Percentiles rank a stretch among this genome's conserved stretches.
Conservation (phyloP, 2,113 vertebrate species). For the Tragelaphus imberbis region DNA sequence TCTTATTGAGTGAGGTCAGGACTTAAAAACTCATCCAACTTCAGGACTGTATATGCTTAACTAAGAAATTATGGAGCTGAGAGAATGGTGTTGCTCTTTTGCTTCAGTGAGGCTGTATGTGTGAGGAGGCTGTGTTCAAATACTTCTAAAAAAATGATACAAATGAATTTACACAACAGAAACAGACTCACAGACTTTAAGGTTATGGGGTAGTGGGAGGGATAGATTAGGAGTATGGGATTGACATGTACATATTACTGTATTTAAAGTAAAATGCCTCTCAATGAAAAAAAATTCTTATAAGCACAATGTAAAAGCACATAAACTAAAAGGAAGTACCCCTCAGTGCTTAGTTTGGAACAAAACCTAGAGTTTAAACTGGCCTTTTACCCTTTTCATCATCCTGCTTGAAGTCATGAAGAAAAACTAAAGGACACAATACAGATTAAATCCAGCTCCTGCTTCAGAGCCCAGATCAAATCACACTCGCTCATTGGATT, state of each 20-base stretch:
- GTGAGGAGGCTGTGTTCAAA: neutral
- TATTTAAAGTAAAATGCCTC: neutral
- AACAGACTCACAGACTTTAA: neutral
- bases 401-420: neutral
- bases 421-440: neutral
- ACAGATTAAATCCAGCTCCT: neutral
- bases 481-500: neutral
- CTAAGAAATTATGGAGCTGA: neutral
- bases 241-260: neutral
- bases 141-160: neutral
- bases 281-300: neutral
- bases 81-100: neutral
- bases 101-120: neutral
- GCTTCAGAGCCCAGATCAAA: neutral
- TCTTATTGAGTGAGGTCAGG: neutral
- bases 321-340: neutral
- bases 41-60: neutral
- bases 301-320: neutral
- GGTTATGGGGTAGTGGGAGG: too few relatives aligned
- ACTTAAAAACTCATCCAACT: neutral
- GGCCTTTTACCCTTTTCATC: neutral
- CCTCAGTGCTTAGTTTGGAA: neutral
- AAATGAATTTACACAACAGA: neutral
- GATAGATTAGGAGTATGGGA: neutral
- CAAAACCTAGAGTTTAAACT: neutral